Percentiles rank a stretch among this genome's conserved stretches.
Conservation (phyloP, 2,797 vertebrate genomes). For the Xerus rutilus region DNA sequence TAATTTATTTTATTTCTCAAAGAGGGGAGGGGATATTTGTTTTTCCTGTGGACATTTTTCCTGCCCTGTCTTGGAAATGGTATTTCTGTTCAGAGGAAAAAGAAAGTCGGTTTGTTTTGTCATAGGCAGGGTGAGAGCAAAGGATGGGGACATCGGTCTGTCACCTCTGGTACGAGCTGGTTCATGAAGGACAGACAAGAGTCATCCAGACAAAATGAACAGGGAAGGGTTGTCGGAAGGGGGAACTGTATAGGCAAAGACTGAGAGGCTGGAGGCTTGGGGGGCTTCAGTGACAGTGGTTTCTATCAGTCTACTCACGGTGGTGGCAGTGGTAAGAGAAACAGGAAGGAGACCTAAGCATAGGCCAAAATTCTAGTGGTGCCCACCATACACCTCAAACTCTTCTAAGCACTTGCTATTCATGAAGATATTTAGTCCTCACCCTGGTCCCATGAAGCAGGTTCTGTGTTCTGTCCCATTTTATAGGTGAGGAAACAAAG, state of each 20-base stretch:
- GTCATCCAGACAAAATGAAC: neutral
- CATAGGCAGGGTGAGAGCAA: neutral
- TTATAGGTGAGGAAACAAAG: neutral
- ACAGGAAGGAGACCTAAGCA: neutral
- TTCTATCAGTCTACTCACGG: neutral
- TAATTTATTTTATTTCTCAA: neutral
- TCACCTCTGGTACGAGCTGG: neutral
- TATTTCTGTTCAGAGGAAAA: neutral
- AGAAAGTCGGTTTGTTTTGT: neutral
- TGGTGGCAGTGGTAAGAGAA: neutral
- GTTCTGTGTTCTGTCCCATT: neutral
- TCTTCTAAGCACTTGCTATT: neutral
- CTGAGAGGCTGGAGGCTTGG: neutral
- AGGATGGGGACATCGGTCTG: neutral
- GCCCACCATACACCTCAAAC: too few species aligned
- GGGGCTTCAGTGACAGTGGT: neutral
- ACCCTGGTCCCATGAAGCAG: neutral
- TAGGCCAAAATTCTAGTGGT: neutral
- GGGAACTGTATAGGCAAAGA: neutral
- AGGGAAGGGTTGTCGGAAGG: neutral
- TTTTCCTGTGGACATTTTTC: neutral
- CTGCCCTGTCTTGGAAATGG: neutral
- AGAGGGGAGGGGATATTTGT: too few species aligned
- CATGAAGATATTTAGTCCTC: neutral
- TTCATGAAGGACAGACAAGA: neutral